A percentile compares a stretch with the other conserved stretches of the same genome.
These are phyloP conservation scores for Chrysemys picta DNA, from an alignment of 2,113 vertebrate genomes.

Conservation along the genomic window DNA sequence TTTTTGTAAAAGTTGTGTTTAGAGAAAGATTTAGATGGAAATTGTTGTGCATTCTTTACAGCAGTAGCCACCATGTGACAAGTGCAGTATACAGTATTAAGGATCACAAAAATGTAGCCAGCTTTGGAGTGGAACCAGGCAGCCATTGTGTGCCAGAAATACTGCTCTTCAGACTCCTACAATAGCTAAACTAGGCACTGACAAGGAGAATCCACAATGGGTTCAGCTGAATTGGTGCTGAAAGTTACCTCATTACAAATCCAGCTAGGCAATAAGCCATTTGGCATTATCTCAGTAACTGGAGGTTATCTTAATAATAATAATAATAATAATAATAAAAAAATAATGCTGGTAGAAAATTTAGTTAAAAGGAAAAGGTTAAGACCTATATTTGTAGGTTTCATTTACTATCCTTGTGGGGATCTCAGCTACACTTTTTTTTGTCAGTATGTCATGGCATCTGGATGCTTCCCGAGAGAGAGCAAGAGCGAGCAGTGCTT, in stretches of 20 bases:
- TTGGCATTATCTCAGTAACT: neutral
- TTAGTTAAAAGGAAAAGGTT: neutral
- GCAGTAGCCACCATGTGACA: neutral
- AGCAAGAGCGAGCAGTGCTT: too few relatives aligned
- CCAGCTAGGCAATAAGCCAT: neutral
- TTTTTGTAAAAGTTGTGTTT: neutral
- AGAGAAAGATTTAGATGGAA: neutral
- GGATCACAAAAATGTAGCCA: accelerated
- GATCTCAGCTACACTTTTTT: neutral
- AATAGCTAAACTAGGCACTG: neutral
- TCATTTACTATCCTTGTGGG: neutral
- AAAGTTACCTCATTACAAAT: neutral
- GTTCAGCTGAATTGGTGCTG: neutral
- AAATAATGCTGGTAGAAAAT: neutral
- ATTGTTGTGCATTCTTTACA: neutral
- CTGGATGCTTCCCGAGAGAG: neutral
- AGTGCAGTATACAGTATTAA: neutral
- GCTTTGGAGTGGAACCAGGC: neutral
- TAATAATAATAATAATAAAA: neutral
- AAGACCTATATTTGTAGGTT: neutral
- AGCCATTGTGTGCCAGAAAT: neutral
- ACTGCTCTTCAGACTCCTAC: neutral
- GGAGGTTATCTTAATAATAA: neutral
- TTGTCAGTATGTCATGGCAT: neutral
- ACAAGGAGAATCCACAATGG: neutral